A percentile compares a stretch with the other conserved stretches of the same genome.
Conservation (phyloP, 2,797 vertebrate species). For the Tapera naevia region DNA sequence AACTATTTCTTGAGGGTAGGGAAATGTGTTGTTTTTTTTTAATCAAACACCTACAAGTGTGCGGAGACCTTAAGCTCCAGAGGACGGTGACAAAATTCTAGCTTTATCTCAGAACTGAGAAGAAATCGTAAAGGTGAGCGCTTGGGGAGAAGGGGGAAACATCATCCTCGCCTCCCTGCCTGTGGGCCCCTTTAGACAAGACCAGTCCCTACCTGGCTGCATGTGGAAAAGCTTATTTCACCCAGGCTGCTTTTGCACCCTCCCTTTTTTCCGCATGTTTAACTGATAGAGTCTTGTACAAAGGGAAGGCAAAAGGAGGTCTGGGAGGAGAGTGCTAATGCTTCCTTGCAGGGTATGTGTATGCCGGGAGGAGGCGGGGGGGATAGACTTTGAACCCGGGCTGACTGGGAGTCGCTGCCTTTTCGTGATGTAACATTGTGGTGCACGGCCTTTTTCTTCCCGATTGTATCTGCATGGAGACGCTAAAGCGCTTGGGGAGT, state of each 20-base stretch:
- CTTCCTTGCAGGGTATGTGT: not conserved
- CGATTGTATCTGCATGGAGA: constrained; percentile 6
- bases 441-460: constrained; percentile 2
- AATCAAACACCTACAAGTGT: not conserved
- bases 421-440: not conserved
- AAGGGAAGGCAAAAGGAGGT: constrained; percentile 3
- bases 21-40: constrained; percentile 46
- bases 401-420: constrained; percentile 19
- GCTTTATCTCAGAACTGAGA: constrained; percentile 56
- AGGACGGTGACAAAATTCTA: constrained; percentile 42
- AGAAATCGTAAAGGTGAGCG: constrained; percentile 71
- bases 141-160: not conserved
- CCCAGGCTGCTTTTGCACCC: not conserved
- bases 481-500: not conserved
- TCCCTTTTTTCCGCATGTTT: constrained; percentile 9
- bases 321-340: not conserved
- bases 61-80: constrained; percentile 14
- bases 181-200: constrained; percentile 8
- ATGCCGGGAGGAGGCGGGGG: not conserved
- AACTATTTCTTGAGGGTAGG: constrained; percentile 70
- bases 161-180: not conserved
- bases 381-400: constrained; percentile 50
- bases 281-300: not conserved
- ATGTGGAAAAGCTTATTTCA: constrained; percentile 55
- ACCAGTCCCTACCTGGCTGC: constrained; percentile 61